A percentile compares a stretch with the other conserved stretches of the same genome.
These are phyloP conservation scores for Cassiopea andromeda DNA, from an alignment of 30 jellyfish, hydroid and myxozoan genomes.

Conservation along the genomic window DNA sequence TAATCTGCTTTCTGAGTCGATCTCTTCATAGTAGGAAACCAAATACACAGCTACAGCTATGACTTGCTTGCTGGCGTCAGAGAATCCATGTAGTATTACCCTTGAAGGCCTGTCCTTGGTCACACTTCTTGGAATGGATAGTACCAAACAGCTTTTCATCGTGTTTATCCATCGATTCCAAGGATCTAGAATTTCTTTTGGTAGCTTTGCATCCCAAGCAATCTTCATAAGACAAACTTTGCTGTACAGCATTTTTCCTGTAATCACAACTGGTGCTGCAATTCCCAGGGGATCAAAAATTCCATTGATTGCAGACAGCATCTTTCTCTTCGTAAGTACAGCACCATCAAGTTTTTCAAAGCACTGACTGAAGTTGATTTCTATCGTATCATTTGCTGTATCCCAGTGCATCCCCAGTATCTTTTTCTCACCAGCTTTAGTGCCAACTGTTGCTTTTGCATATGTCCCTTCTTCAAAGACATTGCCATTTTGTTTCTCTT, in stretches of 20 bases:
- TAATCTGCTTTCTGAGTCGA: slow-evolving; percentile 24
- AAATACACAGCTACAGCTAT: slow-evolving; percentile 36
- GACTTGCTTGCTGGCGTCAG: slow-evolving; percentile 49
- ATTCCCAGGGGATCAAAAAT: slow-evolving; percentile 56
- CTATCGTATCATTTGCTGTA: slow-evolving; percentile 51
- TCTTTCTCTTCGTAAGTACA: slow-evolving; percentile 64
- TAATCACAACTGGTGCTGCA: slow-evolving; percentile 71
- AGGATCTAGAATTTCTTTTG: slow-evolving; percentile 33
- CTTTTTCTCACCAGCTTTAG: slow-evolving; percentile 59
- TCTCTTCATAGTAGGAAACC: slow-evolving; percentile 6
- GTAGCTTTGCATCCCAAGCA: slow-evolving; percentile 69
- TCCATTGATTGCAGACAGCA: slow-evolving; percentile 60
- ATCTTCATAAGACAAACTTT: slow-evolving; percentile 46
- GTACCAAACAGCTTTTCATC: slow-evolving; percentile 8
- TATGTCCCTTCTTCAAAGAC: neutral
- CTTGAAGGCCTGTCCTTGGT: slow-evolving; percentile 8
- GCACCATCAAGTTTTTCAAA: slow-evolving; percentile 16
- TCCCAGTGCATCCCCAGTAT: slow-evolving; percentile 82
- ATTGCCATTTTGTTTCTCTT: too few relatives aligned
- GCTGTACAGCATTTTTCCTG: slow-evolving; percentile 68
- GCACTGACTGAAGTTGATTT: slow-evolving; percentile 40
- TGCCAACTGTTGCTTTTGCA: slow-evolving; percentile 59
- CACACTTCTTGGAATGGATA: slow-evolving; percentile 53
- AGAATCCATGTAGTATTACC: slow-evolving; percentile 46
- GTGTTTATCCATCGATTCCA: slow-evolving; percentile 43